Conservation (phyloP, 92 coral and sea anemone species). For the Galaxea fascicularis region DNA sequence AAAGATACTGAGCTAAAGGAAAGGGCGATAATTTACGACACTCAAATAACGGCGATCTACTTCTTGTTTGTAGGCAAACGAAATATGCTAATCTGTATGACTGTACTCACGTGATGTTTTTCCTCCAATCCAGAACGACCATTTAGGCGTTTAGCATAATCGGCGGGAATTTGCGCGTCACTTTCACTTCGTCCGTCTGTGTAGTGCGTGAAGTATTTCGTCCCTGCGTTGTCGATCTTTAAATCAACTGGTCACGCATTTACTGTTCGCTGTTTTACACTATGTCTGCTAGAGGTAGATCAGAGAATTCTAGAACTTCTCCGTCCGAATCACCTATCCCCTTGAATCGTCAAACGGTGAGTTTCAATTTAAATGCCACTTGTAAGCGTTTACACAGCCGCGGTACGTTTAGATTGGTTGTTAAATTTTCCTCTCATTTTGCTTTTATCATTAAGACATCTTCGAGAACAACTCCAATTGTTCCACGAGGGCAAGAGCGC, state of each 20-base stretch:
- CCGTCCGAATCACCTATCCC: neutral
- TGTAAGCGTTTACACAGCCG: neutral
- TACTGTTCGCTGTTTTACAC: neutral
- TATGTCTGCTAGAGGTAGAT: constrained; percentile 13
- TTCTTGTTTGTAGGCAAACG: neutral
- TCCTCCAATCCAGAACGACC: constrained; percentile 18
- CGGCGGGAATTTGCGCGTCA: constrained; percentile 17
- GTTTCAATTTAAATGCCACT: neutral
- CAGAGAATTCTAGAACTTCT: neutral
- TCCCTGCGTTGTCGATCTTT: neutral
- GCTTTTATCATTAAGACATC: neutral
- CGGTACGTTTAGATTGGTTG: constrained; percentile 1
- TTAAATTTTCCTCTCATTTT: neutral
- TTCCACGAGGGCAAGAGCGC: constrained; percentile 26
- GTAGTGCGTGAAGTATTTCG: neutral
- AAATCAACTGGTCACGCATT: neutral
- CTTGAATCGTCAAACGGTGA: constrained; percentile 1
- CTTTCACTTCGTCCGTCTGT: neutral
- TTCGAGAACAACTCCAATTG: constrained; percentile 18
- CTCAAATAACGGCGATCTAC: neutral
- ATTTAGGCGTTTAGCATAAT: constrained; percentile 6
- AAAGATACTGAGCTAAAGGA: constrained; percentile 15
- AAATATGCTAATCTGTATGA: constrained; percentile 2
- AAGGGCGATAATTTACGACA: constrained; percentile 8
- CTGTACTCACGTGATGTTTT: constrained; percentile 2